Evolutionary conservation across 2,113 vertebrate species (phyloP).

Genomic region (Nycticebus coucang): DNA sequence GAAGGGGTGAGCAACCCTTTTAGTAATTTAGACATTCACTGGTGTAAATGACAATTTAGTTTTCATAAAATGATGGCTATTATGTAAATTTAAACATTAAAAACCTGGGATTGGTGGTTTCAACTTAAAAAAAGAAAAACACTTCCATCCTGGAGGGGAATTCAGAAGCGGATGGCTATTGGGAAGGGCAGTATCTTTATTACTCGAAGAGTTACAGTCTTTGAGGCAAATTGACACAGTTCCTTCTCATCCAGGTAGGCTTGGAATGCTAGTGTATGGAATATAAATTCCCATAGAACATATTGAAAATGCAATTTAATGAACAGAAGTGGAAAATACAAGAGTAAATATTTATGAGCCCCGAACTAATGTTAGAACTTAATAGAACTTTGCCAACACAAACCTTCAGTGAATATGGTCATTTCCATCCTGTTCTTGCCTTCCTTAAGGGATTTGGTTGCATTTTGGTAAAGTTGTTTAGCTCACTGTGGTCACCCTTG

Average conservation of each 20-base stretch:
- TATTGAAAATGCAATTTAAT: slow-evolving; percentile 37
- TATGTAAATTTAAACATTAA: background rate
- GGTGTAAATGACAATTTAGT: background rate
- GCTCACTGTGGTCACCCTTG: slow-evolving; percentile 63
- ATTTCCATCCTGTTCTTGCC: slow-evolving; percentile 69
- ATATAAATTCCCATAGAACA: slow-evolving; percentile 15
- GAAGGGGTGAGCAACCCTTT: background rate
- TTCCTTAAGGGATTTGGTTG: slow-evolving; percentile 72
- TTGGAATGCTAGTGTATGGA: background rate
- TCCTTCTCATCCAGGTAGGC: background rate
- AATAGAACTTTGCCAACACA: slow-evolving; percentile 56
- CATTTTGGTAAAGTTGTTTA: slow-evolving; percentile 74
- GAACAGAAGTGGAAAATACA: slow-evolving; percentile 43
- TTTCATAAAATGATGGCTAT: background rate
- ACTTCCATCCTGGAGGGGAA: background rate
- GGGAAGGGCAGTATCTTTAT: background rate
- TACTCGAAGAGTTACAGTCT: background rate
- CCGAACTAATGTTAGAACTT: slow-evolving; percentile 64
- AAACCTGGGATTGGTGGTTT: background rate
- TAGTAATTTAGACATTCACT: slow-evolving; percentile 28
- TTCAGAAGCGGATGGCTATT: background rate
- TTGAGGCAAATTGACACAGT: background rate
- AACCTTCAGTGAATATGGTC: slow-evolving; percentile 66
- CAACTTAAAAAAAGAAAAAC: background rate
- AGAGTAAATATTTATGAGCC: slow-evolving; percentile 48